A percentile compares a stretch with the other conserved stretches of the same genome.
Evolutionary conservation across 2,113 vertebrate genomes (phyloP).

Genomic region (Hipposideros armiger): DNA sequence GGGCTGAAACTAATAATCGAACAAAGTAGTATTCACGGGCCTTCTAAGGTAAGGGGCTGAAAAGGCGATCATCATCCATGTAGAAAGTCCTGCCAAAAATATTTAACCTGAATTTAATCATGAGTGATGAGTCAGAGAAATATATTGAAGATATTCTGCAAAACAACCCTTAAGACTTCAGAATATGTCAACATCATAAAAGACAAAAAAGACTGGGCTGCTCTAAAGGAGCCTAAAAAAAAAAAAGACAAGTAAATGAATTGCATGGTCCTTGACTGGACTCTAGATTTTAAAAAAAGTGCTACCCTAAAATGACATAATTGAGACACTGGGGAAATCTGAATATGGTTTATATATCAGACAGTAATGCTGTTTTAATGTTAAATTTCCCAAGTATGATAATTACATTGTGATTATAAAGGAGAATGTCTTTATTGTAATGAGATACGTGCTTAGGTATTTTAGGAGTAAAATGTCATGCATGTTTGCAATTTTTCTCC

Average conservation of each 20-base stretch:
- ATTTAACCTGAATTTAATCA: neutral
- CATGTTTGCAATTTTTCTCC: conserved; percentile 5
- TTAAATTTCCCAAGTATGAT: neutral
- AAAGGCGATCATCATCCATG: neutral
- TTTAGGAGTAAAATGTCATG: neutral
- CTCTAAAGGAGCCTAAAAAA: neutral
- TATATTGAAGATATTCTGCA: neutral
- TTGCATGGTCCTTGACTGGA: neutral
- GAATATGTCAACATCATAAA: conserved; percentile 19
- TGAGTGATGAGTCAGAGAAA: conserved; percentile 33
- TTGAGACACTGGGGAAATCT: conserved; percentile 17
- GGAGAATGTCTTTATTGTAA: conserved; percentile 21
- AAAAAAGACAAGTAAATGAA: neutral
- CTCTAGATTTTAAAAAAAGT: neutral
- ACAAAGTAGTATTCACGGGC: neutral
- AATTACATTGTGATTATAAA: conserved; percentile 18
- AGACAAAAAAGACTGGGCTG: neutral
- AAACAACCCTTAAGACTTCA: conserved; percentile 33
- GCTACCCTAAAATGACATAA: neutral
- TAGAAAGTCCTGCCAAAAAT: conserved; percentile 21
- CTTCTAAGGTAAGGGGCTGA: neutral
- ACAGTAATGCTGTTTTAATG: conserved; percentile 8
- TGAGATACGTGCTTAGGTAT: neutral
- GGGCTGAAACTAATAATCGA: neutral
- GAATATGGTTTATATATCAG: neutral